These are phyloP conservation scores for Morbakka virulenta DNA, from an alignment of 30 jellyfish, hydroid and myxozoan species.

Conservation along the genomic window DNA sequence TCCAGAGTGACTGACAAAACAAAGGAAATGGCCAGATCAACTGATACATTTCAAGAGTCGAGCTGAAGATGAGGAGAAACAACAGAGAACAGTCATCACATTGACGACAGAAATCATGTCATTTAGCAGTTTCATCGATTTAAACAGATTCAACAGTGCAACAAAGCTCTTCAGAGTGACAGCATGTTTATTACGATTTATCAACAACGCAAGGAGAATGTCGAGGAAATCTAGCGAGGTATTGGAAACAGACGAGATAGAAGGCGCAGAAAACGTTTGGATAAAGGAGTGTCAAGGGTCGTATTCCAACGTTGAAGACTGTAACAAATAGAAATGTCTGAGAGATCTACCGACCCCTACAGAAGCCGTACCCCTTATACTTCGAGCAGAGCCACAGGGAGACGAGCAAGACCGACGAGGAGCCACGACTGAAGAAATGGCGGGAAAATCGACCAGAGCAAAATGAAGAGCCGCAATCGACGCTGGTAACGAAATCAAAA, in stretches of 20 bases:
- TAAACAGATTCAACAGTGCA: constrained; percentile 24
- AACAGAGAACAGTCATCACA: not conserved
- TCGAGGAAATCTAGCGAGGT: not conserved
- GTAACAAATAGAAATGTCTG: no score
- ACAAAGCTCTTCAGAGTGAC: constrained; percentile 36
- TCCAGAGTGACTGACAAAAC: constrained; percentile 38
- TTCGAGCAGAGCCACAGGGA: no score
- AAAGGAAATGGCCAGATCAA: constrained; percentile 37
- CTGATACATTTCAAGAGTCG: not conserved
- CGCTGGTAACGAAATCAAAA: no score
- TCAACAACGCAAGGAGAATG: constrained; percentile 11
- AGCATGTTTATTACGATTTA: constrained; percentile 38
- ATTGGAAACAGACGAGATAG: not conserved
- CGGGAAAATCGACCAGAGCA: no score
- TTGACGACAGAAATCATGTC: not conserved
- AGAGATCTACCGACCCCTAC: no score
- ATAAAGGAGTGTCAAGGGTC: constrained; percentile 7
- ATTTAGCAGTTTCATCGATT: not conserved
- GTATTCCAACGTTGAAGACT: no score
- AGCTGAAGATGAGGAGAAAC: constrained; percentile 20
- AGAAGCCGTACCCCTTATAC: no score
- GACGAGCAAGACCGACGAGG: no score
- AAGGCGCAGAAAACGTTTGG: constrained; percentile 36
- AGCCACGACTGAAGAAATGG: no score
- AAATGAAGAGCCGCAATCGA: no score